phyloP scores from a whole-genome alignment of 2,888 invertebrate species.

The Torymus texanus region DNA sequence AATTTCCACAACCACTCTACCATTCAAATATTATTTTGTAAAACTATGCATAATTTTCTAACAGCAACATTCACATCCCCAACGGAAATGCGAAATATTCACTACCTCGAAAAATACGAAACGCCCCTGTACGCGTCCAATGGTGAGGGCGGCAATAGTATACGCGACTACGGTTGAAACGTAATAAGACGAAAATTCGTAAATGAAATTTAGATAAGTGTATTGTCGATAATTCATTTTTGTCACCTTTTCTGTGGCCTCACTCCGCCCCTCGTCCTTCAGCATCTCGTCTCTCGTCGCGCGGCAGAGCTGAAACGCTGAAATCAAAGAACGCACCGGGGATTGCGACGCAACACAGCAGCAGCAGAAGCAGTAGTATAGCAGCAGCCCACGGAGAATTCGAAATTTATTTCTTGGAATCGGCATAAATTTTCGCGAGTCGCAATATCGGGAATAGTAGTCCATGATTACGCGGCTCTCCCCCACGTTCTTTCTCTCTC shows the following conservation, averaged over 20 bases:
- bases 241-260: conserved; percentile 39
- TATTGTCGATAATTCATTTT: conserved; percentile 50
- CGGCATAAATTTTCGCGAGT: conserved; percentile 51
- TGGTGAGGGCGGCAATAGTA: too few species aligned
- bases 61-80: neutral
- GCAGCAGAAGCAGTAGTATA: too few species aligned
- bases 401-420: conserved; percentile 53
- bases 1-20: too few species aligned
- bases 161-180: neutral
- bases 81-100: neutral
- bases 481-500: too few species aligned
- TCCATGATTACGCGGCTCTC: conserved; percentile 42
- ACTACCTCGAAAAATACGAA: conserved; percentile 1
- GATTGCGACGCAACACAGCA: neutral
- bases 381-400: conserved; percentile 18
- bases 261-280: conserved; percentile 23
- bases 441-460: conserved; percentile 51
- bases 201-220: conserved; percentile 49
- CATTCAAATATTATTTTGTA: too few species aligned
- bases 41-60: too few species aligned
- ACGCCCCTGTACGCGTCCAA: too few species aligned
- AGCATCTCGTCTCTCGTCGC: conserved; percentile 13
- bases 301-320: conserved; percentile 7
- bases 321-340: conserved; percentile 25
- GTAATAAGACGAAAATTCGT: conserved; percentile 17